Percentiles rank a stretch among this genome's conserved stretches.
These are phyloP conservation scores for Drosophila sulfurigaster DNA, from an alignment of 1,140 invertebrate species.

Conservation along the genomic window DNA sequence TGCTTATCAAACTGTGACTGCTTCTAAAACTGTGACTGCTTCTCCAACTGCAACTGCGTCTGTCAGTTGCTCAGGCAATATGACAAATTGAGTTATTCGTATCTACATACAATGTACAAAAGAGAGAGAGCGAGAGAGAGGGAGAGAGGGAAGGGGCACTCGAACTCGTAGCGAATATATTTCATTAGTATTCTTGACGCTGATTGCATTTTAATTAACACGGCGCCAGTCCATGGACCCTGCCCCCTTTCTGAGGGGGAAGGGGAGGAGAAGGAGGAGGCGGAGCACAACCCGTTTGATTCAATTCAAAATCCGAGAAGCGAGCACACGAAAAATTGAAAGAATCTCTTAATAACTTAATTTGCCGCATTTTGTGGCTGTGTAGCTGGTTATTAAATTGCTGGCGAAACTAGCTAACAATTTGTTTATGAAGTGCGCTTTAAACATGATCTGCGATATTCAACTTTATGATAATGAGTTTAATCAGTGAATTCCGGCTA, in stretches of 20 bases:
- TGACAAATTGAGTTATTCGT: conserved; percentile 60
- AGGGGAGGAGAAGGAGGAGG: background rate
- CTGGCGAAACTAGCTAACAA: conserved; percentile 33
- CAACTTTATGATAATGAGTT: conserved; percentile 6
- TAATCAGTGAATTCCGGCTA: background rate
- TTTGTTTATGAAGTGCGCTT: conserved; percentile 32
- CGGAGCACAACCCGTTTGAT: conserved; percentile 59
- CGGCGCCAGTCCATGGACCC: conserved; percentile 60
- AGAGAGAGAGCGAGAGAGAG: background rate
- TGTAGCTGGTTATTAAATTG: conserved; percentile 63
- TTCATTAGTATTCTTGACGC: conserved; percentile 77
- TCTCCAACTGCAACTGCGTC: conserved; percentile 3
- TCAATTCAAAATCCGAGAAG: conserved; percentile 39
- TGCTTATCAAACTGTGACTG: background rate
- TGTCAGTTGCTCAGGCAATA: conserved; percentile 32
- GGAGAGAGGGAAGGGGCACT: background rate
- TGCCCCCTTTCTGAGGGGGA: background rate
- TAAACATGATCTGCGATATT: conserved; percentile 10
- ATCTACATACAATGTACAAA: conserved; percentile 44
- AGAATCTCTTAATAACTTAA: conserved; percentile 78
- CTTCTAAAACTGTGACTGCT: background rate
- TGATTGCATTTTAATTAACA: conserved; percentile 80
- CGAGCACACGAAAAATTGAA: conserved; percentile 59
- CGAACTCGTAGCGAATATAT: conserved; percentile 49
- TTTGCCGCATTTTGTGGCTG: conserved; percentile 39